Conservation (phyloP, 2,797 vertebrate species). For the Aeoliscus strigatus region DNA sequence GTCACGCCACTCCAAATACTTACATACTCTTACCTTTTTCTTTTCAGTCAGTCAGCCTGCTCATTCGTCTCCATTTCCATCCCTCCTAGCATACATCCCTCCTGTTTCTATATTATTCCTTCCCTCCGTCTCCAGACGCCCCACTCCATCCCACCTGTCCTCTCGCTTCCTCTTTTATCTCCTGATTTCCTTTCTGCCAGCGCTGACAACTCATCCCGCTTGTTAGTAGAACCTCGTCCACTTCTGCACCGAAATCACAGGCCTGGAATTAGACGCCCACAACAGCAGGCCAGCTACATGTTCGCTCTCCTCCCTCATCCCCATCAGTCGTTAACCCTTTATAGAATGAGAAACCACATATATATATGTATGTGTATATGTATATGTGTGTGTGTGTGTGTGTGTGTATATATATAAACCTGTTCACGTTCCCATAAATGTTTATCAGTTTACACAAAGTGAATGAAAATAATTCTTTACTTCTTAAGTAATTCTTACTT, state of each 20-base stretch:
- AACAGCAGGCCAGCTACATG: slow-evolving; percentile 47
- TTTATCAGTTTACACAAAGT: too few species aligned
- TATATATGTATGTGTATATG: too few species aligned
- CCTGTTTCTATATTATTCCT: slow-evolving; percentile 16
- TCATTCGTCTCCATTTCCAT: slow-evolving; percentile 8
- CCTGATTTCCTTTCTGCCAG: slow-evolving; percentile 36
- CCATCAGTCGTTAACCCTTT: too few species aligned
- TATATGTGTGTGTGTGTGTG: too few species aligned
- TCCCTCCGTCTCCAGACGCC: slow-evolving; percentile 19
- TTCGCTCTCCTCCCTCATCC: neutral
- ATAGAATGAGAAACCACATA: too few species aligned
- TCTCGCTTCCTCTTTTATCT: slow-evolving; percentile 29
- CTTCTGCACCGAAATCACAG: slow-evolving; percentile 53
- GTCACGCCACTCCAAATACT: slow-evolving; percentile 39
- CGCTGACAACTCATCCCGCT: slow-evolving; percentile 42
- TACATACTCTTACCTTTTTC: slow-evolving; percentile 17
- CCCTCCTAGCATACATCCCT: slow-evolving; percentile 28
- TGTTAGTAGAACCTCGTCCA: slow-evolving; percentile 59
- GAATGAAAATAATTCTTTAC: too few species aligned
- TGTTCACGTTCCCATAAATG: too few species aligned
- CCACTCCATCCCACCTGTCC: slow-evolving; percentile 21
- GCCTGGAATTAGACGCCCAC: slow-evolving; percentile 60
- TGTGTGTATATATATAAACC: too few species aligned
- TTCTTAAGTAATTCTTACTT: too few species aligned
- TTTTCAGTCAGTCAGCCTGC: slow-evolving; percentile 11